Evolutionary conservation across 2,113 vertebrate species (phyloP), one percentile per base, ranked within the genome.

Genomic region (Rhinoderma darwinii): DNA sequence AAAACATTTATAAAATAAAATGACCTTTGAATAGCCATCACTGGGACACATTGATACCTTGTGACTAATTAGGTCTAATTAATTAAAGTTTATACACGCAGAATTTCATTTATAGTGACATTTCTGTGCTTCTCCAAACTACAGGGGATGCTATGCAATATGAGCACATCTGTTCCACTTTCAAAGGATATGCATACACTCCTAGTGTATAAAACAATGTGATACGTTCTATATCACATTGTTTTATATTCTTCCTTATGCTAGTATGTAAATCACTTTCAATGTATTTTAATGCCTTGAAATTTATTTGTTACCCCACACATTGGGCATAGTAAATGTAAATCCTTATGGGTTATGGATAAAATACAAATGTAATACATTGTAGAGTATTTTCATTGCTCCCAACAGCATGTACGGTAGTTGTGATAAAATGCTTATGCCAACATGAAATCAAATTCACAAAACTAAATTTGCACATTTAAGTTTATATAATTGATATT

Each of bases 81-180:
- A 14, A 83, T 39, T 72, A 73, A 54, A 54, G 18, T 78, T 17
- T 37, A 3, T 78, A 14, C 30, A 72, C 51, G 27, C 27, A 68
- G 25, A 83, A 83, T 83, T 47, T 30, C 18, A 83, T 50, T 72
- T 22, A 27, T 27, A 83, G 56, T 83, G 41, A 83, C 81, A 83
- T 83, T 83, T 70, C 27, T 51, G 18, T 72, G 9, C 30, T 47
- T 37, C 30, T 30, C n/a, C 5, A 14, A 39, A 54, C 78, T 81
- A 18, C 37, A 41, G 54, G 54, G 37, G 51, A 59, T 43, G 61
- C 35, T 41, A 37, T 61, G 54, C 51, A 41, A 25, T 41, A 51
- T 78, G 75, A 35, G 12, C 73, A 75, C 43, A 75, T 75, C 73
- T 44, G 43, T 50, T 35, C 35, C n/a, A 43, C 41, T 50, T 32